Evolutionary conservation across 2,797 vertebrate species (phyloP).

Genomic region (Oreochromis mossambicus): DNA sequence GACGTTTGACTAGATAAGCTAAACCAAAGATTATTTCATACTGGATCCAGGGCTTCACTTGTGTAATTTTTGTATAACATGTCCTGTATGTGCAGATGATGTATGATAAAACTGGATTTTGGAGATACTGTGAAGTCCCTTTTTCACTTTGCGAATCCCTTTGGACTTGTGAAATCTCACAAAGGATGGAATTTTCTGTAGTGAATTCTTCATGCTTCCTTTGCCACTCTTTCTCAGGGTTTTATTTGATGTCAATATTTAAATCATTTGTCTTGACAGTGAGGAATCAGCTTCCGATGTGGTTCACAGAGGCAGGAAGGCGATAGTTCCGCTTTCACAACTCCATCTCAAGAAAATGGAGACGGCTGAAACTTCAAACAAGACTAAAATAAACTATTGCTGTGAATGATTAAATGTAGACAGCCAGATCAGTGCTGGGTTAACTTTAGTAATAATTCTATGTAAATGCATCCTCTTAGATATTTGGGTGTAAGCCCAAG

Average conservation of each 20-base stretch:
- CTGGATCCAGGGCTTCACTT: not conserved
- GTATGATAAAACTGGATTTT: slow-evolving; percentile 28
- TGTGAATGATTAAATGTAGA: slow-evolving; percentile 63
- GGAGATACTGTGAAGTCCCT: slow-evolving; percentile 18
- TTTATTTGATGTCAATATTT: slow-evolving; percentile 74
- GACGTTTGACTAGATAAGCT: not conserved
- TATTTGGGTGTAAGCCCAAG: slow-evolving; percentile 16
- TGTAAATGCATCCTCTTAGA: slow-evolving; percentile 40
- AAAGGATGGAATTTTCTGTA: slow-evolving; percentile 11
- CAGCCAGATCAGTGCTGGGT: slow-evolving; percentile 31
- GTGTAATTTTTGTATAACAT: slow-evolving; percentile 21
- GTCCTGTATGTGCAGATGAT: slow-evolving; percentile 32
- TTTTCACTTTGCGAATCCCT: slow-evolving; percentile 36
- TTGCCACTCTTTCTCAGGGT: slow-evolving; percentile 29
- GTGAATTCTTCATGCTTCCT: slow-evolving; percentile 37
- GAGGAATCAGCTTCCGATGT: slow-evolving; percentile 55
- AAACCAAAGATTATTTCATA: not conserved
- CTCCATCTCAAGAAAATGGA: slow-evolving; percentile 53
- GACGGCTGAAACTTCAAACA: slow-evolving; percentile 65
- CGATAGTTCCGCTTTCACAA: slow-evolving; percentile 67
- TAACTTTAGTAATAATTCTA: slow-evolving; percentile 55
- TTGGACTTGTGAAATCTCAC: slow-evolving; percentile 19
- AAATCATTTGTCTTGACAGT: slow-evolving; percentile 64
- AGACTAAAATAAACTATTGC: slow-evolving; percentile 62
- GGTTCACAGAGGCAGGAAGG: slow-evolving; percentile 45